Base-by-base conservation (phyloP, 1,140 invertebrate genomes). In the Caenorhabditis brenneri region DNA sequence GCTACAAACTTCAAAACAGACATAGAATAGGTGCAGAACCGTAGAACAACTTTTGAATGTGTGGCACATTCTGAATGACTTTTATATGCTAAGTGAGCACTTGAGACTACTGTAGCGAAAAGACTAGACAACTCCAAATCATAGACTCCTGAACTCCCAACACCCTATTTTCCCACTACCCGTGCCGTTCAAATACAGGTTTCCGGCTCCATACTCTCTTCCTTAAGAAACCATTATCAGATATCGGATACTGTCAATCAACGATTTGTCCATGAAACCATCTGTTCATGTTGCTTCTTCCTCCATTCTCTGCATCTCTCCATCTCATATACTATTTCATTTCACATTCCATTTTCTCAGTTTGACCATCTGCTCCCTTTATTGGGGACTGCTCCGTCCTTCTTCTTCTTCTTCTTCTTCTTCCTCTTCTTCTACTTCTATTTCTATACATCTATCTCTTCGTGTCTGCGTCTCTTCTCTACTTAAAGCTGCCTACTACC, bases 301-400 rank as follows among this genome's bases (percentile, higher is more conserved):
- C 16, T 42, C n/a, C 12, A 0, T 22, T 51, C 78, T 80, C 78
- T 80, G 22, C 31, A 19, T 51, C 78, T 53, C 29, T 10, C 9
- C 22, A 0, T 33, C 78, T 80, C 27, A 3, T 33, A 31, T 27
- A 53, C 46, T 80, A 16, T 49, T 31, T 27, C 39, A 9, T 12
- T 65, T n/a, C n/a, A n/a, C n/a, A n/a, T n/a, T n/a, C 58, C 39
- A 42, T 42, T 42, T 29, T 65, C 65, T 19, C 46, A 22, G 4
- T 31, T 80, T 51, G 78, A 80, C 46, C 78, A 80, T 80, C 78
- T 80, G 46, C 78, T 80, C 78, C 49, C 78, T 53, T 80, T 27
- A 27, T 27, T 53, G 46, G 46, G 19, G 22, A 42, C 9, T 16
- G 2, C 5, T 16, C 9, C 5, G 27, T 3, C 5, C 46, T 53